A percentile compares a stretch with the other conserved stretches of the same genome.
Evolutionary conservation across 2,888 invertebrate species (phyloP).

Genomic region (Blastobasis lacticolella): DNA sequence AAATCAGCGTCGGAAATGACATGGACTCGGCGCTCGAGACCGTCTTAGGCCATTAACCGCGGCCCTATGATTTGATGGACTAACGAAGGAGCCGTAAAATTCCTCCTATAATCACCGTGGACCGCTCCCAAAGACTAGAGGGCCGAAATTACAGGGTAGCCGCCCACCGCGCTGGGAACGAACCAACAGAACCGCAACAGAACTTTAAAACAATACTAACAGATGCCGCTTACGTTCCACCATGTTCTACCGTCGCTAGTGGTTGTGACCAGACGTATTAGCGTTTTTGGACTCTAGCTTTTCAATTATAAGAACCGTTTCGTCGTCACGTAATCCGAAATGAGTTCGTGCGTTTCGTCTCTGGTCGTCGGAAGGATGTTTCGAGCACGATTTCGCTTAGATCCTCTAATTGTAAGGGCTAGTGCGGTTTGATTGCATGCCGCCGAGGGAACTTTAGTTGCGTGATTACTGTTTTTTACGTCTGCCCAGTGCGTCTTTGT

Average conservation of each 20-base stretch:
- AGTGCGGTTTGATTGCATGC: conserved; percentile 37
- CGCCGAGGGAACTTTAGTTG: conserved; percentile 21
- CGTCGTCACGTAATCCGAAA: too few species aligned
- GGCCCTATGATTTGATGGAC: conserved; percentile 65
- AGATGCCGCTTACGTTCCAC: neutral
- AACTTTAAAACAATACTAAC: conserved; percentile 38
- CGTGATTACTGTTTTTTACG: conserved; percentile 28
- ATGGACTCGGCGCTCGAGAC: conserved; percentile 48
- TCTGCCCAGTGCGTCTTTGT: conserved; percentile 19
- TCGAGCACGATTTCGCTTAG: conserved; percentile 41
- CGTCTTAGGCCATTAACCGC: conserved; percentile 43
- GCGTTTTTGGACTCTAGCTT: too few species aligned
- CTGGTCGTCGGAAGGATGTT: conserved; percentile 14
- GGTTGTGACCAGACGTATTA: too few species aligned
- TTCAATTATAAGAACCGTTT: too few species aligned
- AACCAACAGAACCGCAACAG: conserved; percentile 28
- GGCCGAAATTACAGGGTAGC: conserved; percentile 61
- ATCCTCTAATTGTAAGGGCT: conserved; percentile 37
- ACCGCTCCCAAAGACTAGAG: conserved; percentile 44
- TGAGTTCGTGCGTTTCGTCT: too few species aligned
- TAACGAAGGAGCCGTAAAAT: conserved; percentile 66
- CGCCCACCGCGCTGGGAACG: conserved; percentile 53
- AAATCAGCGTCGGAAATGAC: conserved; percentile 47
- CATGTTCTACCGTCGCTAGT: too few species aligned
- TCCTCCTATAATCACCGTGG: conserved; percentile 57